Evolutionary conservation across 1,140 invertebrate species (phyloP).

Genomic region (Diploscapter pachys): DNA sequence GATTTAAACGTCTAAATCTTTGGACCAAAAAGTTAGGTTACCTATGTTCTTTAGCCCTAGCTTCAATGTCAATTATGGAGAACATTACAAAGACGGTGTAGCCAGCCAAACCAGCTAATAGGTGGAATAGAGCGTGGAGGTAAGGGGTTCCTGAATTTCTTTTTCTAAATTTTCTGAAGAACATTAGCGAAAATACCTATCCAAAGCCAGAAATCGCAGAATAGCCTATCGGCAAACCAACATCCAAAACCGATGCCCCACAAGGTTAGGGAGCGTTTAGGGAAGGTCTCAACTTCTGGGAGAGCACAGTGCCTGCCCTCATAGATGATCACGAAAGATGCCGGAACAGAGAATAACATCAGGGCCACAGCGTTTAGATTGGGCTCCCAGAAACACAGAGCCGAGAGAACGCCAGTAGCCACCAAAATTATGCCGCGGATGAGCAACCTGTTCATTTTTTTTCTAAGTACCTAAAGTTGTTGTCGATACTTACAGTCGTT

Average conservation of each 20-base stretch:
- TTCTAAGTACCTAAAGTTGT: background rate
- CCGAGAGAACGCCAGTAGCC: constrained; percentile 42
- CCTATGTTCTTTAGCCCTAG: constrained; percentile 41
- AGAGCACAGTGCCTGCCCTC: constrained; percentile 49
- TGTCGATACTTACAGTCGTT: constrained; percentile 41
- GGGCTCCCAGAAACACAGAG: constrained; percentile 55
- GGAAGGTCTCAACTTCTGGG: constrained; percentile 44
- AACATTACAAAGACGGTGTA: constrained; percentile 58
- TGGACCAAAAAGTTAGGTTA: background rate
- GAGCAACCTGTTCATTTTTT: constrained; percentile 26
- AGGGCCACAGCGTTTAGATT: constrained; percentile 54
- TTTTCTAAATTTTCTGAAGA: background rate
- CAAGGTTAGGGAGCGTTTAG: constrained; percentile 44
- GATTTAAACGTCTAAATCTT: background rate
- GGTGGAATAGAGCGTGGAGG: constrained; percentile 54
- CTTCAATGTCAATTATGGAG: constrained; percentile 52
- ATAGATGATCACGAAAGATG: constrained; percentile 45
- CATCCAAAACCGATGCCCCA: constrained; percentile 48
- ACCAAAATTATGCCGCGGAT: constrained; percentile 45
- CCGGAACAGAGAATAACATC: constrained; percentile 53
- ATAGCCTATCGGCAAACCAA: constrained; percentile 52
- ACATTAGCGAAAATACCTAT: constrained; percentile 35
- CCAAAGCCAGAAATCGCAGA: constrained; percentile 56
- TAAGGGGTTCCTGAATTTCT: constrained; percentile 48
- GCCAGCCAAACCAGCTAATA: constrained; percentile 44